phyloP scores from a whole-genome alignment of 1,140 invertebrate species.

The Drosophila carrolli region DNA sequence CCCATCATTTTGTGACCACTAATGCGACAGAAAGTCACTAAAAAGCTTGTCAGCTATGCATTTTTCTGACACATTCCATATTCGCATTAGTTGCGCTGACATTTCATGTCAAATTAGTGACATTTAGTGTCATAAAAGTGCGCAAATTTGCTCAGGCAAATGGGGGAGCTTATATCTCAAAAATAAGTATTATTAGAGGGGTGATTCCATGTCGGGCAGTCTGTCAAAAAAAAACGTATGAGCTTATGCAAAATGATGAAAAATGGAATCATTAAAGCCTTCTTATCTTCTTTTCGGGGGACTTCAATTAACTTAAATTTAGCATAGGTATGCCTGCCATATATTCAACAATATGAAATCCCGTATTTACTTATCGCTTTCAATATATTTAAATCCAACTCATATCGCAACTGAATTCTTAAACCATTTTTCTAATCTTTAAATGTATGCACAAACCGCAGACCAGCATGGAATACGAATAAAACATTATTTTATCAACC shows the following conservation, averaged over 20 bases:
- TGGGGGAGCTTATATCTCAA: conserved; percentile 25
- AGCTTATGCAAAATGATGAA: background rate
- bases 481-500: conserved; percentile 34
- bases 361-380: background rate
- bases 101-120: conserved; percentile 78
- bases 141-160: conserved; percentile 32
- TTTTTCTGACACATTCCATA: conserved; percentile 40
- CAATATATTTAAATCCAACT: background rate
- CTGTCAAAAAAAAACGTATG: background rate
- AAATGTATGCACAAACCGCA: conserved; percentile 38
- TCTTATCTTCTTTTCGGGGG: conserved; percentile 1
- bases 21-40: conserved; percentile 58
- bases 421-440: conserved; percentile 37
- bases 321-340: background rate
- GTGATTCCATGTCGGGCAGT: conserved; percentile 14
- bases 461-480: conserved; percentile 18
- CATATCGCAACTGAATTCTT: conserved; percentile 5
- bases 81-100: conserved; percentile 67
- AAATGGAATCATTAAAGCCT: conserved; percentile 5
- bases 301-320: background rate
- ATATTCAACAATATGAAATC: background rate
- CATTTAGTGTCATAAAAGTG: conserved; percentile 72
- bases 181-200: conserved; percentile 18
- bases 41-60: conserved; percentile 43
- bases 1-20: conserved; percentile 28